Evolutionary conservation across 2,113 vertebrate genomes (phyloP).

Genomic region (Piaya cayana): DNA sequence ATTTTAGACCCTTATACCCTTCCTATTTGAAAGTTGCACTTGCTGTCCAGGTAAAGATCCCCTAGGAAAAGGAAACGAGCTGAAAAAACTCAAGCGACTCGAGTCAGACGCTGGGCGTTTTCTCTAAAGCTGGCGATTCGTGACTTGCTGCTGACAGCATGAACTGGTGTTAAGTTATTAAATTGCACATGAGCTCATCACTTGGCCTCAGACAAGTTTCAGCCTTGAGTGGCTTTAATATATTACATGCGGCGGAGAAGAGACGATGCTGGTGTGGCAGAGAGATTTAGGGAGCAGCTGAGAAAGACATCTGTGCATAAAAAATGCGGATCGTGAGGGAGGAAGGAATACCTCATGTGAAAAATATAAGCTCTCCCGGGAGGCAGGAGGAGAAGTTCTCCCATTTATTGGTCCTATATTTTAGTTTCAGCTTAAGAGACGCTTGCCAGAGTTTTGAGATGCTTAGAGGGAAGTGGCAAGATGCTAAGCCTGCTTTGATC

Average conservation of each 20-base stretch:
- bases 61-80: neutral
- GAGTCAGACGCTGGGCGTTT: slow-evolving; percentile 38
- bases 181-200: slow-evolving; percentile 55
- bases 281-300: slow-evolving; percentile 28
- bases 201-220: slow-evolving; percentile 1
- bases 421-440: neutral
- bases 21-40: neutral
- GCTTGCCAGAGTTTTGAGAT: neutral
- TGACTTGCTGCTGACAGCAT: slow-evolving; percentile 34
- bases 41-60: neutral
- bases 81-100: neutral
- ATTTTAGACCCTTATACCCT: neutral
- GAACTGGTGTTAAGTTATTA: slow-evolving; percentile 33
- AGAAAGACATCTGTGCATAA: neutral
- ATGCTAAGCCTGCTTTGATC: neutral
- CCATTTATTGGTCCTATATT: neutral
- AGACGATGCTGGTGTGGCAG: slow-evolving; percentile 24
- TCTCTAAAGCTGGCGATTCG: neutral
- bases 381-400: neutral
- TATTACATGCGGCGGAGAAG: neutral
- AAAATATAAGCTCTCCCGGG: neutral
- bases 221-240: slow-evolving; percentile 21
- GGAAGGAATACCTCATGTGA: neutral
- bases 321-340: neutral
- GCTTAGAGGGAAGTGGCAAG: neutral